Evolutionary conservation across 2,888 invertebrate species (phyloP).

Genomic region (Hydriomena furcata): DNA sequence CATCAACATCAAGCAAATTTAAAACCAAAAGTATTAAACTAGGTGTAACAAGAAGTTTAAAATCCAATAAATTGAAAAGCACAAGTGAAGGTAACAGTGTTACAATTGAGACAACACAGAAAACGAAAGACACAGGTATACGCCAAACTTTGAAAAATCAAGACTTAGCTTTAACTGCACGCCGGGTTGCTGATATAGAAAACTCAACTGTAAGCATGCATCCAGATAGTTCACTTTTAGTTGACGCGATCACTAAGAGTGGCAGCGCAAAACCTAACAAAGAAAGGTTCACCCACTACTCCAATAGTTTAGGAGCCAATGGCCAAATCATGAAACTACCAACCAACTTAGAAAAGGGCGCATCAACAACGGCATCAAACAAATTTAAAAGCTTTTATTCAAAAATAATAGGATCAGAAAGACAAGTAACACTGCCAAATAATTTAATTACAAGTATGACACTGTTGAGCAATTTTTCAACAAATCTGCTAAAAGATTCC

Average conservation of each 20-base stretch:
- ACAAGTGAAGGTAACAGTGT: too few relatives aligned
- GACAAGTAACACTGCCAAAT: too few relatives aligned
- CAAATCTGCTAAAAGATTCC: too few relatives aligned
- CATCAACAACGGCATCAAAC: not conserved
- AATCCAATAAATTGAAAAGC: too few relatives aligned
- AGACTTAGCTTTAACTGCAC: not conserved
- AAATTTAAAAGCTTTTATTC: not conserved
- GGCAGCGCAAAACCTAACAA: not conserved
- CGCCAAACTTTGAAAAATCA: not conserved
- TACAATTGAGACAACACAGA: not conserved
- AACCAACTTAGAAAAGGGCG: not conserved
- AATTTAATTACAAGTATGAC: too few relatives aligned
- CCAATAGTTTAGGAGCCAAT: not conserved
- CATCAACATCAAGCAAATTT: too few relatives aligned
- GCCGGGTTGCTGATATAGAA: not conserved
- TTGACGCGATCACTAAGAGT: not conserved
- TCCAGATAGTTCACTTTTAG: not conserved
- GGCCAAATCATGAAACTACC: not conserved
- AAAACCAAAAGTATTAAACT: not conserved
- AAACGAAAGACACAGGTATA: not conserved
- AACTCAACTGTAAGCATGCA: constrained; percentile 3
- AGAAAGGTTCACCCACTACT: not conserved
- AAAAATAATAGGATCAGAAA: too few relatives aligned
- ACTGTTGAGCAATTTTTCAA: not conserved
- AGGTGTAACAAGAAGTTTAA: too few relatives aligned